A percentile compares a stretch with the other conserved stretches of the same genome.
These are phyloP conservation scores for Adelosebastes latens DNA, from an alignment of 2,797 vertebrate species.

Conservation along the genomic window DNA sequence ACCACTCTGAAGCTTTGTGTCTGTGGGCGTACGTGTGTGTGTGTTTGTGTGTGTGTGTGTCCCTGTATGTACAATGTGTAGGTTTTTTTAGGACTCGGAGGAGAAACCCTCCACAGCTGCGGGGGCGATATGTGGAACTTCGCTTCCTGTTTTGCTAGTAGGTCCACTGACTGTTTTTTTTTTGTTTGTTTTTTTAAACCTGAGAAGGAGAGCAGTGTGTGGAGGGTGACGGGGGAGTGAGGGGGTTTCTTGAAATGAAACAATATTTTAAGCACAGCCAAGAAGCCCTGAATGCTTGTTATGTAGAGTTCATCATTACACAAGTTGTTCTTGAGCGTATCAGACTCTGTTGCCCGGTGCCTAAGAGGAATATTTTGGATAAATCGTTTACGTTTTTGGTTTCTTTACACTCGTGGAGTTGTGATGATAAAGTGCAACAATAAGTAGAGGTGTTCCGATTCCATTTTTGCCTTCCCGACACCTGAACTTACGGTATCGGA, in stretches of 20 bases:
- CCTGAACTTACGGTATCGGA: too few species aligned
- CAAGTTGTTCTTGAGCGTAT: not conserved
- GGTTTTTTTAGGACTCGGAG: constrained; percentile 30
- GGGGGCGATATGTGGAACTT: constrained; percentile 69
- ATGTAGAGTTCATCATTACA: not conserved
- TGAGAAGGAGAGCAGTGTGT: not conserved
- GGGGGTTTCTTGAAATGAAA: not conserved
- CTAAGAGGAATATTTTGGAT: not conserved
- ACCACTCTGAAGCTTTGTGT: constrained; percentile 41
- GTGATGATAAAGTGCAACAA: not conserved
- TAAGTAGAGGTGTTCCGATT: not conserved
- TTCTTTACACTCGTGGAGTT: not conserved
- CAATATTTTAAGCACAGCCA: not conserved
- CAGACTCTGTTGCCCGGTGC: not conserved
- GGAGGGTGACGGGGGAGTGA: not conserved
- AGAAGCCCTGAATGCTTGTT: not conserved
- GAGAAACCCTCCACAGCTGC: constrained; percentile 71
- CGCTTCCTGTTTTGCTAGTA: constrained; percentile 75
- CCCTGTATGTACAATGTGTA: not conserved
- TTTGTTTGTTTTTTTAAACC: not conserved
- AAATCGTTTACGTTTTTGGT: not conserved
- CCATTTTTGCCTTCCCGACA: too few species aligned
- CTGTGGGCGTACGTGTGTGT: constrained; percentile 22
- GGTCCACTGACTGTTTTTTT: constrained; percentile 56
- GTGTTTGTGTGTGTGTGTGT: not conserved